Base-by-base conservation (phyloP, 2,888 invertebrate species). In the Calameuta filiformis region DNA sequence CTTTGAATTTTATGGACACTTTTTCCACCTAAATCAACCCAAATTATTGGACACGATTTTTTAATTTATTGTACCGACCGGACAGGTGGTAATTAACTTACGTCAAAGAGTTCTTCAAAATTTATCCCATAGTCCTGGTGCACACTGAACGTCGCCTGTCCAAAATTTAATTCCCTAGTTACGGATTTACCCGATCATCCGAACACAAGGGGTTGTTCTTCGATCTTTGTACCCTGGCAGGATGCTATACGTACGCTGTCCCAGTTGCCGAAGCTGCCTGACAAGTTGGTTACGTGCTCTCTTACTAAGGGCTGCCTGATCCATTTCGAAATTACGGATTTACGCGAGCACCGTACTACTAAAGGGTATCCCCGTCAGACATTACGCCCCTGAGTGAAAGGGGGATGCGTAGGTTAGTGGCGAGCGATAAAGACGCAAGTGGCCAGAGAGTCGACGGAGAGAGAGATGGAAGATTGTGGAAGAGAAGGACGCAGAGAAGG, bases 281-380 rank as follows among this genome's bases (percentile, higher is more conserved):
- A 83, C 80, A 75, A 76, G 79, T 40, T 76, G 56, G 81, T 84
- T 85, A 83, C 83, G 80, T 82, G 79, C 77, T 73, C 78, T 77
- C 73, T 35, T 69, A 35, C 75, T 74, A 79, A 33, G 56, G 76
- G 77, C 69, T 73, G 69, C 35, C 69, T 75, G 68, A 75, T 79
- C 78, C 40, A 75, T 74, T 76, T 68, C 73, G 80, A 75, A 79
- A 81, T 80, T 80, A 78, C 81, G 77, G 83, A 82, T 84, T 85
- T 86, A 84, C 81, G 76, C 75, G 77, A 68, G 75, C 71, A 35
- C 76, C 78, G 79, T 77, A 40, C 73, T 78, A 75, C 79, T 81
- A 77, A 73, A 79, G 80, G 81, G 75, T 68, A 68, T 80, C 82
- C 82, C 73, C 35, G 77, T 81, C 82, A 79, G 83, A 83, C 79